These are phyloP conservation scores for Gephyroberyx darwinii DNA, from an alignment of 2,797 vertebrate species.

Conservation along the genomic window DNA sequence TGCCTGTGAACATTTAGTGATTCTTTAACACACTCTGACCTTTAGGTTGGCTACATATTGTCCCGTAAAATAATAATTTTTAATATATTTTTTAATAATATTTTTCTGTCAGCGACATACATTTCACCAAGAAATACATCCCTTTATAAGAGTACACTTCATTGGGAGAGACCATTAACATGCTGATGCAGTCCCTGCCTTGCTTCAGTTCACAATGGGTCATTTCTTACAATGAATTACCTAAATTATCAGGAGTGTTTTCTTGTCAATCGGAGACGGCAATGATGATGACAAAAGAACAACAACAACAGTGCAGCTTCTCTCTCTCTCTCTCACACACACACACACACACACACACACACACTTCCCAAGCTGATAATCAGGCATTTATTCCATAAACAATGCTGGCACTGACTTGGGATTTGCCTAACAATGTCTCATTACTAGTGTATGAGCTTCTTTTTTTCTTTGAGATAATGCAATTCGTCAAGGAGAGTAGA, in stretches of 20 bases:
- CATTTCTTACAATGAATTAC: slow-evolving; percentile 78
- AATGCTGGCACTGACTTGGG: slow-evolving; percentile 81
- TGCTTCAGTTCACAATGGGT: slow-evolving; percentile 72
- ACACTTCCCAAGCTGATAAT: slow-evolving; percentile 80
- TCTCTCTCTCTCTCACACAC: slow-evolving; percentile 4
- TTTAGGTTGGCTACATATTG: slow-evolving; percentile 4
- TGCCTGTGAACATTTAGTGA: not conserved
- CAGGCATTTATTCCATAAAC: slow-evolving; percentile 83
- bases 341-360: slow-evolving; percentile 8
- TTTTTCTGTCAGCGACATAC: not conserved
- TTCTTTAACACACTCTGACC: not conserved
- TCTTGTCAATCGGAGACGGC: slow-evolving; percentile 73
- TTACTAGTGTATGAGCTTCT: slow-evolving; percentile 80
- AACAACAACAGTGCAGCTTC: slow-evolving; percentile 54
- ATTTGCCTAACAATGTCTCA: slow-evolving; percentile 86
- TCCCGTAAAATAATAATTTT: not conserved
- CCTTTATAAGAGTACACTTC: slow-evolving; percentile 32
- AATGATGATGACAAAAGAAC: slow-evolving; percentile 78
- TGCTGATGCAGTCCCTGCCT: slow-evolving; percentile 28
- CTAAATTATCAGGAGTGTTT: slow-evolving; percentile 77
- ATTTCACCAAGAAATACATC: slow-evolving; percentile 43
- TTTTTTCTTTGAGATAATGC: slow-evolving; percentile 78
- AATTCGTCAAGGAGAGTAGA: slow-evolving; percentile 81
- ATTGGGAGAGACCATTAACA: slow-evolving; percentile 51
- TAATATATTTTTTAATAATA: too few relatives aligned